Conservation (phyloP, 2,113 vertebrate species). For the Actenoides lindsayi region DNA sequence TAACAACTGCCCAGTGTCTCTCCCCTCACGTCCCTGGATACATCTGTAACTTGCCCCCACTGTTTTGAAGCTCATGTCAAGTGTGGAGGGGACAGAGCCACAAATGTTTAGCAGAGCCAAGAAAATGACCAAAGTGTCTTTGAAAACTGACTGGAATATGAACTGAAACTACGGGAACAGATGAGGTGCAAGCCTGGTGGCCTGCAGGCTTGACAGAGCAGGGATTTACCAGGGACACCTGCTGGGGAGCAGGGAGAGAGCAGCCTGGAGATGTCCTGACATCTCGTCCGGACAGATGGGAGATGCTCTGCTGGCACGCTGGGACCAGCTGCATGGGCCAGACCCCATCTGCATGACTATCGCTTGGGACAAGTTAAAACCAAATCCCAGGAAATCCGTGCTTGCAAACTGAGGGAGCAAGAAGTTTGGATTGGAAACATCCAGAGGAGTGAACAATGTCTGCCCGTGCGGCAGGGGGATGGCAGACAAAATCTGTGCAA, state of each 20-base stretch:
- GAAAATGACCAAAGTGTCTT: neutral
- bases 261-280: neutral
- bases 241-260: neutral
- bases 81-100: fast-evolving
- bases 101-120: neutral
- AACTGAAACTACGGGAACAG: neutral
- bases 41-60: neutral
- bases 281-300: fast-evolving
- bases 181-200: neutral
- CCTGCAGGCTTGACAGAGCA: neutral
- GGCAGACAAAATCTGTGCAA: neutral
- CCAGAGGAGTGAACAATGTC: neutral
- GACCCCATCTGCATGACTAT: neutral
- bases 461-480: neutral
- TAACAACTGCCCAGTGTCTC: neutral
- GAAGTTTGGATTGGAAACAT: neutral
- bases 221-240: neutral
- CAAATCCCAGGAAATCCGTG: neutral
- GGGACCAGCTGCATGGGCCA: neutral
- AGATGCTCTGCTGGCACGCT: neutral
- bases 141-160: neutral
- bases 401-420: neutral
- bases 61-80: neutral
- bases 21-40: neutral
- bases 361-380: neutral